Conservation (phyloP, 2,113 vertebrate genomes). For the Scortum barcoo region DNA sequence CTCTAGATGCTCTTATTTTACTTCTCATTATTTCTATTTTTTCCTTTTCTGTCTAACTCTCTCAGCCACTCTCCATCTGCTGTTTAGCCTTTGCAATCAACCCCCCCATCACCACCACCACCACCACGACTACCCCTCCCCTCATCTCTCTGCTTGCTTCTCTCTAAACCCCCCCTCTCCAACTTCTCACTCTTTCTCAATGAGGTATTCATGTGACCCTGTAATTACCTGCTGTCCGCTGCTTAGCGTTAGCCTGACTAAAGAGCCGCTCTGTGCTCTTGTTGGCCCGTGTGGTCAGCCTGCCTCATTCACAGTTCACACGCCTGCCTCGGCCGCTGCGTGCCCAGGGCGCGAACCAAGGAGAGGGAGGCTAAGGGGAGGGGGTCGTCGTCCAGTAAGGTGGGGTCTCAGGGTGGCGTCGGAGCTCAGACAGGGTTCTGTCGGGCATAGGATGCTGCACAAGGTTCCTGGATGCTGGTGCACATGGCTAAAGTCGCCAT, state of each 20-base stretch:
- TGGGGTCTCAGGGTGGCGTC: slow-evolving; percentile 64
- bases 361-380: slow-evolving; percentile 11
- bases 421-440: slow-evolving; percentile 63
- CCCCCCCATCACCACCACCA: no score
- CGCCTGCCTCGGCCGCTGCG: slow-evolving; percentile 71
- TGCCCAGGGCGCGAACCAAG: slow-evolving; percentile 67
- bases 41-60: slow-evolving; percentile 33
- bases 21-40: slow-evolving; percentile 45
- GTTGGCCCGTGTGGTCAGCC: slow-evolving; percentile 63
- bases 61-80: slow-evolving; percentile 60
- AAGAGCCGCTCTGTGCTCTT: slow-evolving; percentile 76
- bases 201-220: slow-evolving; percentile 85
- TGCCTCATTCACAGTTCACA: slow-evolving; percentile 82
- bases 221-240: slow-evolving; percentile 82
- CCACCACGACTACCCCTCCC: slow-evolving; percentile 33
- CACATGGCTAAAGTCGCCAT: slow-evolving; percentile 81
- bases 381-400: slow-evolving; percentile 35
- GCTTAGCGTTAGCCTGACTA: slow-evolving; percentile 72
- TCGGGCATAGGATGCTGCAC: slow-evolving; percentile 66
- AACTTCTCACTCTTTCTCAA: slow-evolving; percentile 79
- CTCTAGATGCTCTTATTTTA: slow-evolving; percentile 37
- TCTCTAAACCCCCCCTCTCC: slow-evolving; percentile 35
- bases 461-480: slow-evolving; percentile 80
- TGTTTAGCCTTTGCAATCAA: slow-evolving; percentile 54
- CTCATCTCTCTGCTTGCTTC: slow-evolving; percentile 50